These are phyloP conservation scores for Ostrea denselamellosa DNA, from an alignment of 1,140 invertebrate genomes.

Conservation along the genomic window DNA sequence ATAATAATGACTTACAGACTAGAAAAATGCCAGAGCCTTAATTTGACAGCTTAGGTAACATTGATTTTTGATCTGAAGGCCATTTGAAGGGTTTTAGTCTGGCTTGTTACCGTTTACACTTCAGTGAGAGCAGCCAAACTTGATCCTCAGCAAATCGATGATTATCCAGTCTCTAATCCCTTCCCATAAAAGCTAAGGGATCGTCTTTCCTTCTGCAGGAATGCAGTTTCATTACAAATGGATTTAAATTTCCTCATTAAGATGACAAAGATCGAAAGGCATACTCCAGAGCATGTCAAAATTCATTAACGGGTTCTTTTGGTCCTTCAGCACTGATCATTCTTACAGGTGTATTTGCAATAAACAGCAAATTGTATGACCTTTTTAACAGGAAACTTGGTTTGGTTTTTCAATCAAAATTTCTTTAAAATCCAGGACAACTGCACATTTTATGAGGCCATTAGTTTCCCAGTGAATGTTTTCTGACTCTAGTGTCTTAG, in stretches of 20 bases:
- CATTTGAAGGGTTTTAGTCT: not conserved
- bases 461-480: not conserved
- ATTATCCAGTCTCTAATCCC: constrained; percentile 27
- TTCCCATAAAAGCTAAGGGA: not conserved
- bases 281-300: constrained; percentile 27
- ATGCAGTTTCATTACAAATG: not conserved
- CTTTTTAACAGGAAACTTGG: not conserved
- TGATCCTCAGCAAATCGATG: constrained; percentile 13
- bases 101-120: not conserved
- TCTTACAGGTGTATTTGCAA: not conserved
- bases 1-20: not conserved
- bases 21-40: not conserved
- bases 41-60: not conserved
- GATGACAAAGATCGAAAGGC: constrained; percentile 20
- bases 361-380: not conserved
- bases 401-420: constrained; percentile 4
- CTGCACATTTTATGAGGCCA: not conserved
- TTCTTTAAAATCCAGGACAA: not conserved
- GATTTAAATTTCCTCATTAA: constrained; percentile 37
- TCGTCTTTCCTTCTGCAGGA: not conserved
- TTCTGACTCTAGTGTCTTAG: not conserved
- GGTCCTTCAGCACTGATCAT: not conserved
- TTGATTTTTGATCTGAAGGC: constrained; percentile 9
- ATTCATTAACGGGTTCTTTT: not conserved
- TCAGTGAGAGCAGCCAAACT: not conserved